phyloP scores from a whole-genome alignment of 2,113 vertebrate species.

The Embiotoca jacksoni region DNA sequence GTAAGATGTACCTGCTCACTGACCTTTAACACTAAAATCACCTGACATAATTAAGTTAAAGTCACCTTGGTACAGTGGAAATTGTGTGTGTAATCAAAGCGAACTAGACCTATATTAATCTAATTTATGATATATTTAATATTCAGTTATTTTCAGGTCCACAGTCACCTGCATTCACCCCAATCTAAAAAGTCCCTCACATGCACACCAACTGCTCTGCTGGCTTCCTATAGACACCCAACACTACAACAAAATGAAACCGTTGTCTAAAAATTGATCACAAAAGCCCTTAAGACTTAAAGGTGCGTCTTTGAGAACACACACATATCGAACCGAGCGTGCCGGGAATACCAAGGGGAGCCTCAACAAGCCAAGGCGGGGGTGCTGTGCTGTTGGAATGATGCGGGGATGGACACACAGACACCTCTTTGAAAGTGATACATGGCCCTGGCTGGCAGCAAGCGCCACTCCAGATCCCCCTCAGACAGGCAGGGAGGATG shows the following conservation, averaged over 20 bases:
- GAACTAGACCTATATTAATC: too few relatives aligned
- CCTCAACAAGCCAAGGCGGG: constrained; percentile 68
- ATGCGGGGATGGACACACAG: constrained; percentile 67
- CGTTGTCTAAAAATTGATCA: constrained; percentile 31
- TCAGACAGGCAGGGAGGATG: constrained; percentile 75
- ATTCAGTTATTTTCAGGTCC: background rate
- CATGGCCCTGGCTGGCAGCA: constrained; percentile 73
- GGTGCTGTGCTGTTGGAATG: constrained; percentile 55
- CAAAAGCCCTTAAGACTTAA: constrained; percentile 30
- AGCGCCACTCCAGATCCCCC: constrained; percentile 80
- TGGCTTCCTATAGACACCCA: constrained; percentile 14
- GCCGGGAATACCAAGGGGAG: constrained; percentile 79
- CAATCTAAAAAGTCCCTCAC: background rate
- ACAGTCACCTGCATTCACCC: background rate
- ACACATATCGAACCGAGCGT: constrained; percentile 59
- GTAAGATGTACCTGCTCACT: too few relatives aligned
- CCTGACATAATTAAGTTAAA: too few relatives aligned
- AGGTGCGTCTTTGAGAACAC: constrained; percentile 59
- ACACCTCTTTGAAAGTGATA: constrained; percentile 85
- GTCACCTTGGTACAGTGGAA: too few relatives aligned
- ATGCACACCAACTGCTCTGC: background rate
- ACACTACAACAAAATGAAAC: constrained; percentile 22
- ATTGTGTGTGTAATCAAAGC: too few relatives aligned
- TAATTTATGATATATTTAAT: background rate
- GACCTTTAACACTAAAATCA: too few relatives aligned